Conservation (phyloP, 64 coral and sea anemone species). For the Platygyra sinensis region DNA sequence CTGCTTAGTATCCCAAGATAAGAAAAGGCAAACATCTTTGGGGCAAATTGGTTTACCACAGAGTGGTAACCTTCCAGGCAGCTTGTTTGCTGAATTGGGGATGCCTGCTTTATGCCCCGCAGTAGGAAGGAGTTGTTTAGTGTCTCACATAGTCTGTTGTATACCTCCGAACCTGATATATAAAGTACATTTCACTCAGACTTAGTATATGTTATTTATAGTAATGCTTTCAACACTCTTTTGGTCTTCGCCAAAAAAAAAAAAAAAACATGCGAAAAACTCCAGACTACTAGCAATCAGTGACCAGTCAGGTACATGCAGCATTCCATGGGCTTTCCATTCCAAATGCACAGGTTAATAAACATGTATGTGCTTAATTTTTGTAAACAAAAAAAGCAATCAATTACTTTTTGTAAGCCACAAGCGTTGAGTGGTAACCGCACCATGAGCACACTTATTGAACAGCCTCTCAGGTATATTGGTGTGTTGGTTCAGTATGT, state of each 20-base stretch:
- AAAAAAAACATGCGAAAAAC: too few species aligned
- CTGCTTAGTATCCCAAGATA: constrained; percentile 39
- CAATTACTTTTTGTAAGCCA: constrained; percentile 56
- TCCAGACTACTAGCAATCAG: too few species aligned
- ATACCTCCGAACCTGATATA: constrained; percentile 49
- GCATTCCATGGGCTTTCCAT: too few species aligned
- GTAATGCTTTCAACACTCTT: too few species aligned
- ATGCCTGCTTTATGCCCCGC: constrained; percentile 56
- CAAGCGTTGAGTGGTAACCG: constrained; percentile 44
- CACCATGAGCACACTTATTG: constrained; percentile 48
- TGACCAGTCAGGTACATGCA: too few species aligned
- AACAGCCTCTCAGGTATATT: constrained; percentile 40
- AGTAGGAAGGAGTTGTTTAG: constrained; percentile 43
- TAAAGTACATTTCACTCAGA: background rate
- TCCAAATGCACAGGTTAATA: too few species aligned
- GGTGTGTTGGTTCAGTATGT: constrained; percentile 29
- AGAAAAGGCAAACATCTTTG: constrained; percentile 45
- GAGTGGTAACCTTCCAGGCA: constrained; percentile 46
- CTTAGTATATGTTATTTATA: too few species aligned
- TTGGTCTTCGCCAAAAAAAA: too few species aligned
- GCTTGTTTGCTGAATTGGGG: constrained; percentile 37
- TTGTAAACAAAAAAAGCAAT: too few species aligned
- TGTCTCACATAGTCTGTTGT: constrained; percentile 38
- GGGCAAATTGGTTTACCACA: constrained; percentile 50
- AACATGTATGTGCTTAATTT: too few species aligned